Evolutionary conservation across 2,113 vertebrate genomes (phyloP).

Genomic region (Rhinoptilus africanus): DNA sequence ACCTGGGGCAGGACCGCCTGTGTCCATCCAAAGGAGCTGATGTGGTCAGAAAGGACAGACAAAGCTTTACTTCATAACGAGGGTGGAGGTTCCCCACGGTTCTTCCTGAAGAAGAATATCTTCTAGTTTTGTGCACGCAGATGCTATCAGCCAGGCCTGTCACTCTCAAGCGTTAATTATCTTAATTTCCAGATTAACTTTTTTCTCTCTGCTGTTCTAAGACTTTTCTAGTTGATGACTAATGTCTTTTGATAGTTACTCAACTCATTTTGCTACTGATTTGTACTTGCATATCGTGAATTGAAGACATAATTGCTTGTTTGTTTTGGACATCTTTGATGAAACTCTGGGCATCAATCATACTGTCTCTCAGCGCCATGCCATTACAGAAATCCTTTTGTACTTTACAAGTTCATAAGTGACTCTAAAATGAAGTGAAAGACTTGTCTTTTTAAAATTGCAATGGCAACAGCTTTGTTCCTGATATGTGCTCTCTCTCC

Average conservation of each 20-base stretch:
- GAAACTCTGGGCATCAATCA: neutral
- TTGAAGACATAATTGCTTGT: neutral
- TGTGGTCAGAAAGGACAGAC: neutral
- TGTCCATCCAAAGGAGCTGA: neutral
- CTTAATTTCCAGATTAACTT: neutral
- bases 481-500: neutral
- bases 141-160: neutral
- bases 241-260: neutral
- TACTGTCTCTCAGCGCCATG: neutral
- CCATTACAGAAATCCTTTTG: neutral
- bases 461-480: neutral
- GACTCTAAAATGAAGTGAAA: neutral
- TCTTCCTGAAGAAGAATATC: neutral
- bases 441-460: neutral
- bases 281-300: neutral
- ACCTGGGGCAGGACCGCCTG: rapidly evolving
- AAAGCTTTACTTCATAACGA: rapidly evolving
- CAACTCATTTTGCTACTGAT: neutral
- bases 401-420: neutral
- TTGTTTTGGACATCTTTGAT: slow-evolving; percentile 12
- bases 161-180: neutral
- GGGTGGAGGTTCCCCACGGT: neutral
- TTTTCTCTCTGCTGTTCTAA: neutral
- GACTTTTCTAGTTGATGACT: neutral
- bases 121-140: neutral